Evolutionary conservation across 2,888 invertebrate species (phyloP).

Genomic region (Parnassius mnemosyne): DNA sequence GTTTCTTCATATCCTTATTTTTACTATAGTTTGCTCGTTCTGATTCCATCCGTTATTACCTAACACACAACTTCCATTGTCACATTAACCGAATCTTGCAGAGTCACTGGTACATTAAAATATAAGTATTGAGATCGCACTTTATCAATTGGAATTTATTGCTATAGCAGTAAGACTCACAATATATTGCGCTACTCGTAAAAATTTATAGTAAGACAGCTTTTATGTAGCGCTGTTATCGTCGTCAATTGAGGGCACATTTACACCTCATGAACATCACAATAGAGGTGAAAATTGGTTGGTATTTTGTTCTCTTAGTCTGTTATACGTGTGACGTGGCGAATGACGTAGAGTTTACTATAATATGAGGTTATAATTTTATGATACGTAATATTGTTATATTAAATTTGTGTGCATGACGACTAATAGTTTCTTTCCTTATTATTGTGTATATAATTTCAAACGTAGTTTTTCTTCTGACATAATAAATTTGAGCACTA

Average conservation of each 20-base stretch:
- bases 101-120: constrained; percentile 2
- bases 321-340: constrained; percentile 8
- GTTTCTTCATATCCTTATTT: background rate
- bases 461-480: no score
- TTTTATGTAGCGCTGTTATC: constrained; percentile 6
- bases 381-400: no score
- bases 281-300: constrained; percentile 21
- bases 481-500: no score
- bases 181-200: background rate
- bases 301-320: constrained; percentile 11
- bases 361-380: no score
- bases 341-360: constrained; percentile 22
- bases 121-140: background rate
- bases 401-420: no score
- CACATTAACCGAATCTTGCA: constrained; percentile 10
- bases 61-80: constrained; percentile 14
- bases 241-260: constrained; percentile 20
- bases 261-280: constrained; percentile 13
- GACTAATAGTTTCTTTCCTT: no score
- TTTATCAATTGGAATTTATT: constrained; percentile 5
- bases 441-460: no score
- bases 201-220: background rate
- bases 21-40: constrained; percentile 1
- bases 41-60: constrained; percentile 5
- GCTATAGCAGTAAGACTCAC: background rate